Evolutionary conservation across 92 coral and sea anemone genomes (phyloP), one percentile per base, ranked within the genome.

Genomic region (Actinostola sp.): DNA sequence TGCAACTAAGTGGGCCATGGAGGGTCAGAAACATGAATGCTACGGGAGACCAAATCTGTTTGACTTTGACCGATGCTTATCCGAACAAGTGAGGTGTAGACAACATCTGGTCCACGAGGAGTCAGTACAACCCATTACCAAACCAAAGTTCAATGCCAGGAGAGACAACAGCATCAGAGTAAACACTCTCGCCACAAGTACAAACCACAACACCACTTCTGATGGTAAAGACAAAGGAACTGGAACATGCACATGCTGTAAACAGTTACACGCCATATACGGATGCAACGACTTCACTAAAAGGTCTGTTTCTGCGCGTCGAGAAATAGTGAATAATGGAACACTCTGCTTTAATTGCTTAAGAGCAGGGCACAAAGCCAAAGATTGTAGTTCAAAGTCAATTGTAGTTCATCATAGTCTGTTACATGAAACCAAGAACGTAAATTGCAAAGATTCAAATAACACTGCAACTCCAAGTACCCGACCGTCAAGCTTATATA

Each of bases 41-140:
- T 71, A 72, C 32, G 85, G 85, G 51, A 71, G 85, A 59, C 85
- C 85, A 29, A 71, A 70, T 54, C 61, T 80, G 71, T 80, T 80
- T 41, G 80, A 81, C 58, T 51, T 72, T 0, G 86, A 81, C 57
- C 61, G 75, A 31, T 80, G 86, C 73, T 67, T 80, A n/a, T 81
- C 81, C 25, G 80, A 81, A 31, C 80, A 51, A 39, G 80, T 80
- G 26, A 80, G 86, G 65, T 75, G 74, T 38, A 66, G 86, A 66
- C 70, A 81, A 36, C 73, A 81, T 38, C 75, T 72, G 39, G 67
- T 38, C 54, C 48, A 50, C 25, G 53, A 70, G 64, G 78, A 80
- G 24, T 16, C 24, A 2, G 15, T 27, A 27, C 23, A 53, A 29
- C 28, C 60, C 60, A 19, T 29, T 53, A 19, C 26, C 60, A 53